These are phyloP conservation scores for Myripristis jacobus DNA, from an alignment of 2,797 vertebrate species.

Conservation along the genomic window DNA sequence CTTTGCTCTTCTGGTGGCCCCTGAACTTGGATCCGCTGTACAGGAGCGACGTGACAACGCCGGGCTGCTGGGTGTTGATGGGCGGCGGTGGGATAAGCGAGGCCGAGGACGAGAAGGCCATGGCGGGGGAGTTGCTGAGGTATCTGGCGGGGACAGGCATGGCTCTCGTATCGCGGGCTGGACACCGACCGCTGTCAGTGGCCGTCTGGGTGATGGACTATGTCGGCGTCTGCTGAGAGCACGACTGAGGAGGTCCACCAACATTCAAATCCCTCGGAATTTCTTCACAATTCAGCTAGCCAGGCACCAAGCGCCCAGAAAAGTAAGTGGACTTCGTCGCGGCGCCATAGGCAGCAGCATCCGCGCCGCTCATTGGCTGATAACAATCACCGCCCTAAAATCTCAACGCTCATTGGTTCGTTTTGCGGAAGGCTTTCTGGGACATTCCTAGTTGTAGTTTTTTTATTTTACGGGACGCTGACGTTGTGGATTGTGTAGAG, in stretches of 20 bases:
- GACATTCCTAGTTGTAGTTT: slow-evolving; percentile 74
- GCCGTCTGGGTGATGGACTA: slow-evolving; percentile 76
- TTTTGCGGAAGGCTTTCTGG: slow-evolving; percentile 57
- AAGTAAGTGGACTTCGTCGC: slow-evolving; percentile 78
- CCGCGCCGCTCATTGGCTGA: slow-evolving; percentile 69
- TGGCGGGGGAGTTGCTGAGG: slow-evolving; percentile 74
- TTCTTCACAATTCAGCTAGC: slow-evolving; percentile 67
- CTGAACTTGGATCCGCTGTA: slow-evolving; percentile 98
- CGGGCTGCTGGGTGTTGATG: slow-evolving; percentile 98
- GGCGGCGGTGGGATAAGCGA: slow-evolving; percentile 94
- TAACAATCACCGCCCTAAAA: slow-evolving; percentile 35
- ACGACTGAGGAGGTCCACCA: slow-evolving; percentile 56
- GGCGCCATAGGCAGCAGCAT: slow-evolving; percentile 65
- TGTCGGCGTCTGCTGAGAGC: slow-evolving; percentile 47
- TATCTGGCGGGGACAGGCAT: slow-evolving; percentile 83
- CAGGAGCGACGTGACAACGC: slow-evolving; percentile 94
- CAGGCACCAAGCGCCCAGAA: slow-evolving; percentile 72
- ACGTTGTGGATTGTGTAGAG: rapidly evolving
- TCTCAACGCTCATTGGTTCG: slow-evolving; percentile 69
- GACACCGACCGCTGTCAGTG: slow-evolving; percentile 79
- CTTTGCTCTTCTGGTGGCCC: slow-evolving; percentile 98
- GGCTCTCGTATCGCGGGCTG: slow-evolving; percentile 76
- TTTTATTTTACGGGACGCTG: neutral
- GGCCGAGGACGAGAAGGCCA: slow-evolving; percentile 84
- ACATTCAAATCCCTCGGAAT: slow-evolving; percentile 63